phyloP scores from a whole-genome alignment of 2,888 invertebrate species.

The Ornithoptera alexandrae region DNA sequence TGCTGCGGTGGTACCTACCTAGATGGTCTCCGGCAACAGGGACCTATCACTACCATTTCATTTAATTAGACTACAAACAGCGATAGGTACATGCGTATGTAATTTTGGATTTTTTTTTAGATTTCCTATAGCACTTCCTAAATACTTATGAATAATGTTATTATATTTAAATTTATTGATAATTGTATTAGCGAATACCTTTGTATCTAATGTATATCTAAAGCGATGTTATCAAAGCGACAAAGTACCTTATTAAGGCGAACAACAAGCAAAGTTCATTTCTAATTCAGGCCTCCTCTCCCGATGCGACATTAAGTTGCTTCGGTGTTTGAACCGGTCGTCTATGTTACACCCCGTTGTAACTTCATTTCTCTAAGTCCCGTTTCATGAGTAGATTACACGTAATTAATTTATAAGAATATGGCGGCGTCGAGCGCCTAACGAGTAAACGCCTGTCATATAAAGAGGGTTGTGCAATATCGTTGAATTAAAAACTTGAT shows the following conservation, averaged over 20 bases:
- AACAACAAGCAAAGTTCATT: constrained; percentile 64
- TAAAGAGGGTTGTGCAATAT: constrained; percentile 50
- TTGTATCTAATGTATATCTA: neutral
- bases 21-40: no score
- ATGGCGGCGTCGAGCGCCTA: constrained; percentile 64
- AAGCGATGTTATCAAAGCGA: constrained; percentile 23
- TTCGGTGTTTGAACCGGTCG: constrained; percentile 56
- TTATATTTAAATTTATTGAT: neutral
- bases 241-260: constrained; percentile 70
- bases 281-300: constrained; percentile 73
- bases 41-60: no score
- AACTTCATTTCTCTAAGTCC: constrained; percentile 77
- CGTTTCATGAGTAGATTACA: constrained; percentile 79
- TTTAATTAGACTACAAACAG: no score
- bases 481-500: constrained; percentile 36
- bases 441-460: constrained; percentile 58
- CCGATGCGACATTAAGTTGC: constrained; percentile 69
- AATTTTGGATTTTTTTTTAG: no score
- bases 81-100: no score
- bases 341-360: constrained; percentile 55
- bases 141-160: neutral
- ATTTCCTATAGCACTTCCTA: no score
- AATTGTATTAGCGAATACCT: neutral
- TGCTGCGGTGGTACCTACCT: no score
- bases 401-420: constrained; percentile 81